phyloP scores from a whole-genome alignment of 1,140 invertebrate genomes.

The Apocrypta bakeri region DNA sequence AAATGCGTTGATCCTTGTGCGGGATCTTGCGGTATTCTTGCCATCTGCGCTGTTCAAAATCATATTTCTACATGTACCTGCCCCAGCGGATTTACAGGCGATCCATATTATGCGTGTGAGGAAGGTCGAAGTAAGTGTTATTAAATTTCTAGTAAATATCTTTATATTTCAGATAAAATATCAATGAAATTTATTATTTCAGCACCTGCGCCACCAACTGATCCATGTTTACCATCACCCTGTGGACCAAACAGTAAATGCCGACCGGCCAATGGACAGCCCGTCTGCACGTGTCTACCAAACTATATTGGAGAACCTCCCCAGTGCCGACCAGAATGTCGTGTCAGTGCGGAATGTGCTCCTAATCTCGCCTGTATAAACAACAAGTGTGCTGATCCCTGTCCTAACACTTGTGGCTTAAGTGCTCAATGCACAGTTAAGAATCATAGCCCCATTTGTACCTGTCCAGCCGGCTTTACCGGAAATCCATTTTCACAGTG shows the following conservation, averaged over 20 bases:
- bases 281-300: constrained; percentile 76
- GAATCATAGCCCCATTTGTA: constrained; percentile 80
- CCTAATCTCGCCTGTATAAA: constrained; percentile 75
- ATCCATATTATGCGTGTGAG: constrained; percentile 82
- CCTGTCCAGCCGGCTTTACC: constrained; percentile 81
- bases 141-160: neutral
- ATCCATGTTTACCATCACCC: constrained; percentile 76
- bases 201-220: constrained; percentile 60
- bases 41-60: constrained; percentile 83
- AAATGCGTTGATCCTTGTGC: constrained; percentile 87
- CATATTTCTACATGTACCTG: constrained; percentile 87
- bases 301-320: constrained; percentile 75
- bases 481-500: constrained; percentile 84
- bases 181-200: constrained; percentile 6
- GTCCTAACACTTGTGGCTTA: constrained; percentile 76
- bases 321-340: constrained; percentile 76
- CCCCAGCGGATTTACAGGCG: constrained; percentile 82
- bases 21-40: constrained; percentile 82
- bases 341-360: constrained; percentile 76
- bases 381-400: constrained; percentile 77
- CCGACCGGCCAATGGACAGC: constrained; percentile 72
- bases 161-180: constrained; percentile 54
- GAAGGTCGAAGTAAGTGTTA: constrained; percentile 56
- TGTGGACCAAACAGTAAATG: constrained; percentile 78
- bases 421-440: constrained; percentile 75